Conservation (phyloP, 2,888 invertebrate genomes). For the Oligia latruncula region DNA sequence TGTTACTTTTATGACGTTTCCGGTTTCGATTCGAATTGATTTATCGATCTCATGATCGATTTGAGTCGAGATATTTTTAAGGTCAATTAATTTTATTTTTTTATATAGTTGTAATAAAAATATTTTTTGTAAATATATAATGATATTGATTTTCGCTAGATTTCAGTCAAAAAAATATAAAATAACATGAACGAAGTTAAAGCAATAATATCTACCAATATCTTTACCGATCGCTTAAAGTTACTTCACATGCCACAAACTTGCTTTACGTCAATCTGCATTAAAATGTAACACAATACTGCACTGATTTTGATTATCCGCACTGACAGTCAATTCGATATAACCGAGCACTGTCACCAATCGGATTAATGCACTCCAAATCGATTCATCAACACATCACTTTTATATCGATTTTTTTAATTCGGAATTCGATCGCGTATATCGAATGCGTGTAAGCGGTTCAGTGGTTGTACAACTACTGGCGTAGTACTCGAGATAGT, state of each 20-base stretch:
- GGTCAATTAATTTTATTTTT: constrained; percentile 35
- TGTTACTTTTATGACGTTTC: constrained; percentile 50
- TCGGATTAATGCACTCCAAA: constrained; percentile 70
- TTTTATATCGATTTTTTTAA: constrained; percentile 63
- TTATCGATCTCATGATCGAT: constrained; percentile 52
- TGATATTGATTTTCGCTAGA: constrained; percentile 33
- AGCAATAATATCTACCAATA: constrained; percentile 58
- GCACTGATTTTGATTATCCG: constrained; percentile 62
- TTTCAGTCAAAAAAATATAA: constrained; percentile 27
- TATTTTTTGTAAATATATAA: not conserved
- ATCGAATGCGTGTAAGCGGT: constrained; percentile 80
- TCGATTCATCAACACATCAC: constrained; percentile 71
- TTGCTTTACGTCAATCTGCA: constrained; percentile 60
- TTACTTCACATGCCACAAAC: constrained; percentile 65
- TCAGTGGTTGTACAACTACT: constrained; percentile 83
- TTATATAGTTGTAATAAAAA: not conserved
- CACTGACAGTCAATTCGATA: constrained; percentile 66
- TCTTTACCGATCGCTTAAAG: constrained; percentile 47
- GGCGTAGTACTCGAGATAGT: constrained; percentile 73
- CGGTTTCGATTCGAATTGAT: constrained; percentile 53
- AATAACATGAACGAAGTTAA: constrained; percentile 39
- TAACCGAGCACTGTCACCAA: constrained; percentile 69
- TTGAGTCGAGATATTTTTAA: constrained; percentile 28
- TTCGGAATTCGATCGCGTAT: constrained; percentile 61
- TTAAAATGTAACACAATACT: constrained; percentile 67